A percentile compares a stretch with the other conserved stretches of the same genome.
These are phyloP conservation scores for Belgica antarctica DNA, from an alignment of 2,888 invertebrate genomes.

Conservation along the genomic window DNA sequence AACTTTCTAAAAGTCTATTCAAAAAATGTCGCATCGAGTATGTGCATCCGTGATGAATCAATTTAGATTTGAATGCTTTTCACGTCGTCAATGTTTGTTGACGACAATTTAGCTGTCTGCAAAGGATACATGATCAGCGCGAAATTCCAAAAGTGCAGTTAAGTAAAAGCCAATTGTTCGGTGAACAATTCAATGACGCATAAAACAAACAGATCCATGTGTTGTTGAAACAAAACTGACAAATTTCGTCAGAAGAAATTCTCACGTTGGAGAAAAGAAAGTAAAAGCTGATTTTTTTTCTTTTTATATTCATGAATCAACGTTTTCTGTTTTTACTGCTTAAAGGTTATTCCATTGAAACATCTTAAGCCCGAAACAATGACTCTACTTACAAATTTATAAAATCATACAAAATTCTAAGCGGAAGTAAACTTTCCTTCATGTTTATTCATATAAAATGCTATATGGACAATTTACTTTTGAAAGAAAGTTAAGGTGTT, in stretches of 20 bases:
- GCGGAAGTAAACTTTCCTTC: not conserved
- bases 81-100: no score
- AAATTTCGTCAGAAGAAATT: slow-evolving; percentile 28
- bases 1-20: slow-evolving; percentile 43
- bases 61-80: no score
- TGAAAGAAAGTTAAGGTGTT: no score
- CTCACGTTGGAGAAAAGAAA: slow-evolving; percentile 20
- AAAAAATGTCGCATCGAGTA: slow-evolving; percentile 24
- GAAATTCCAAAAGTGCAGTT: slow-evolving; percentile 6
- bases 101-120: no score
- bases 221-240: slow-evolving; percentile 5
- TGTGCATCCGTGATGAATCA: slow-evolving; percentile 44
- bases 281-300: slow-evolving; percentile 32
- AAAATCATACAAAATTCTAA: not conserved
- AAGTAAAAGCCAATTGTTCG: slow-evolving; percentile 28
- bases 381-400: not conserved
- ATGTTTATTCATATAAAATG: no score
- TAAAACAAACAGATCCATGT: not conserved
- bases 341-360: not conserved
- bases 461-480: no score
- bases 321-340: slow-evolving; percentile 1
- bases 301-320: slow-evolving; percentile 27
- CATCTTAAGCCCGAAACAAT: slow-evolving; percentile 1
- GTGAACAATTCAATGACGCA: not conserved
- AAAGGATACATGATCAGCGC: no score